A percentile compares a stretch with the other conserved stretches of the same genome.
Conservation (phyloP, 2,113 vertebrate genomes). For the Pipra filicauda region DNA sequence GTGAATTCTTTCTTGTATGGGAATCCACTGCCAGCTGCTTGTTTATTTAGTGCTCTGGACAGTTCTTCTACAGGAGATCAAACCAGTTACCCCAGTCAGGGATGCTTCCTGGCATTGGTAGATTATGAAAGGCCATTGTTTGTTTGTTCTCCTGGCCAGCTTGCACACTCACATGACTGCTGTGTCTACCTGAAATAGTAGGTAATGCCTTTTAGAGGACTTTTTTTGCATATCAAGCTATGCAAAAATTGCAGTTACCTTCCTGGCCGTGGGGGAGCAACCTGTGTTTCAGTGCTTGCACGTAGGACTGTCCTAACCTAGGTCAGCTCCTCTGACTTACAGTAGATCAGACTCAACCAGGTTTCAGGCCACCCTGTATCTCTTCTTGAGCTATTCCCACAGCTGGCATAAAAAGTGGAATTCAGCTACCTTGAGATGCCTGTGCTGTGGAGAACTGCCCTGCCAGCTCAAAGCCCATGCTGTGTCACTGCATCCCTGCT, state of each 20-base stretch:
- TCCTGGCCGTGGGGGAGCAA: neutral
- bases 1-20: neutral
- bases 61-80: neutral
- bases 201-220: neutral
- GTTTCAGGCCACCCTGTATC: neutral
- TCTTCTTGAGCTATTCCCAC: neutral
- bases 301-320: too few relatives aligned
- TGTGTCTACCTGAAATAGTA: neutral
- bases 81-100: neutral
- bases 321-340: neutral
- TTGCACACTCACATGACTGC: neutral
- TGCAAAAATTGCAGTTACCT: neutral
- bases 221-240: neutral
- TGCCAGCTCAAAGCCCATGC: neutral
- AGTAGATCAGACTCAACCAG: neutral
- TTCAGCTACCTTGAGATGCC: neutral
- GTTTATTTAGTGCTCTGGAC: neutral
- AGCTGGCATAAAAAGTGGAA: neutral
- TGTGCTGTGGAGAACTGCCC: neutral
- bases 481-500: neutral
- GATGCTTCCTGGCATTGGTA: neutral
- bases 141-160: neutral
- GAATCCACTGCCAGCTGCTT: neutral
- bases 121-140: neutral
- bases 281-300: neutral